A percentile compares a stretch with the other conserved stretches of the same genome.
These are phyloP conservation scores for Aurelia coerulea DNA, from an alignment of 30 jellyfish, hydroid and myxozoan genomes.

Conservation along the genomic window DNA sequence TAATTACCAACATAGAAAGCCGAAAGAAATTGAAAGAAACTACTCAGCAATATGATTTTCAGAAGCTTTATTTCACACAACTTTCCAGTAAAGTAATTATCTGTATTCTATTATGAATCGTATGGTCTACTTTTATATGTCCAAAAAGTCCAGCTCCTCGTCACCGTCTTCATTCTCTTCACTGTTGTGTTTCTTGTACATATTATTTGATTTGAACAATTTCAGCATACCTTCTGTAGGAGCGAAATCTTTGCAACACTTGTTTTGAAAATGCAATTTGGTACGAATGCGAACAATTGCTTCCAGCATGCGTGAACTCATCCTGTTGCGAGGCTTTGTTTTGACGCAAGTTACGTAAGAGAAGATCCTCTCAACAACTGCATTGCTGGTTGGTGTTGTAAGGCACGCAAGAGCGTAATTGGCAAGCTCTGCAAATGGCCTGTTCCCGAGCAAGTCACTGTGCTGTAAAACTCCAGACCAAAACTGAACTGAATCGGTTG, in stretches of 20 bases:
- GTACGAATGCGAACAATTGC: conserved; percentile 59
- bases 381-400: conserved; percentile 66
- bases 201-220: conserved; percentile 16
- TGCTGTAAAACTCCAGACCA: conserved; percentile 34
- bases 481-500: conserved; percentile 34
- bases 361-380: conserved; percentile 64
- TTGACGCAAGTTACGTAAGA: conserved; percentile 49
- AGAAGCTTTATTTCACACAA: no score
- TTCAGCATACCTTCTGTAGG: conserved; percentile 17
- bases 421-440: conserved; percentile 61
- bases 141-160: not conserved
- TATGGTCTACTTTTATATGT: no score
- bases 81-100: no score
- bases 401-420: conserved; percentile 61
- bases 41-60: no score
- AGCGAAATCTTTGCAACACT: conserved; percentile 48
- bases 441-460: conserved; percentile 3
- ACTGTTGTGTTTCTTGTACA: not conserved
- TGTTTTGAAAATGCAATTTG: conserved; percentile 13
- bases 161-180: not conserved
- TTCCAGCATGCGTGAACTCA: no score
- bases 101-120: no score
- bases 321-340: conserved; percentile 32
- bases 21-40: no score
- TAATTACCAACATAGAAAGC: no score